phyloP scores from a whole-genome alignment of 2,888 invertebrate genomes.

The Lasioglossum lativentre region DNA sequence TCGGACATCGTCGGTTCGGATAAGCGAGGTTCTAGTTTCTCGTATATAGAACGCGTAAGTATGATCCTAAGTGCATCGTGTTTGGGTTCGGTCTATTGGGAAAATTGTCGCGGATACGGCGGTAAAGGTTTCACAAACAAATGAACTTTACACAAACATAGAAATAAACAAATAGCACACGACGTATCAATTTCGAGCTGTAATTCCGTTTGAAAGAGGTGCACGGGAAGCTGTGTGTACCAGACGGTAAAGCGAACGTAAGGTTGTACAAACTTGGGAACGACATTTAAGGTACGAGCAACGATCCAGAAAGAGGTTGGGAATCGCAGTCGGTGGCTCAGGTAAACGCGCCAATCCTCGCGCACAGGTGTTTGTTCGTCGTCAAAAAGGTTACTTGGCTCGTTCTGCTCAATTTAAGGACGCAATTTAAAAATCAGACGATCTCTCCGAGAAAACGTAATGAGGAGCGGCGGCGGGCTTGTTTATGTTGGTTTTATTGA shows the following conservation, averaged over 20 bases:
- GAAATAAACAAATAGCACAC: too few species aligned
- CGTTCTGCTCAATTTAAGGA: not conserved
- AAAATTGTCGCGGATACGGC: too few species aligned
- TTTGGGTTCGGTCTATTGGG: too few species aligned
- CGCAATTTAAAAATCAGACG: not conserved
- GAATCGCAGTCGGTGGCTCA: not conserved
- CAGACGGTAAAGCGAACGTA: not conserved
- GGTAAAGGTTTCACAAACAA: too few species aligned
- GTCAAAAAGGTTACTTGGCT: not conserved
- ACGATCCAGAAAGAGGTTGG: not conserved
- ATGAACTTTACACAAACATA: too few species aligned
- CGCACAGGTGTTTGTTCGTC: not conserved
- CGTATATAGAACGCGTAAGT: too few species aligned
- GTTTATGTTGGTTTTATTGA: not conserved
- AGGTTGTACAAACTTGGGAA: not conserved
- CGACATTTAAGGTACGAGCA: not conserved
- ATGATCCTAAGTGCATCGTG: too few species aligned
- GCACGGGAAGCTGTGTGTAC: not conserved
- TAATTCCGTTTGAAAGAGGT: not conserved
- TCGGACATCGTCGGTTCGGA: too few species aligned
- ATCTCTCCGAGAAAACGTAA: not conserved
- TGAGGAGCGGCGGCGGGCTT: not conserved
- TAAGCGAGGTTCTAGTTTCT: too few species aligned
- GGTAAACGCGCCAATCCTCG: not conserved
- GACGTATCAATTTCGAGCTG: not conserved